A percentile compares a stretch with the other conserved stretches of the same genome.
phyloP scores from a whole-genome alignment of 2,113 vertebrate species.

The Nesogale talazaci region DNA sequence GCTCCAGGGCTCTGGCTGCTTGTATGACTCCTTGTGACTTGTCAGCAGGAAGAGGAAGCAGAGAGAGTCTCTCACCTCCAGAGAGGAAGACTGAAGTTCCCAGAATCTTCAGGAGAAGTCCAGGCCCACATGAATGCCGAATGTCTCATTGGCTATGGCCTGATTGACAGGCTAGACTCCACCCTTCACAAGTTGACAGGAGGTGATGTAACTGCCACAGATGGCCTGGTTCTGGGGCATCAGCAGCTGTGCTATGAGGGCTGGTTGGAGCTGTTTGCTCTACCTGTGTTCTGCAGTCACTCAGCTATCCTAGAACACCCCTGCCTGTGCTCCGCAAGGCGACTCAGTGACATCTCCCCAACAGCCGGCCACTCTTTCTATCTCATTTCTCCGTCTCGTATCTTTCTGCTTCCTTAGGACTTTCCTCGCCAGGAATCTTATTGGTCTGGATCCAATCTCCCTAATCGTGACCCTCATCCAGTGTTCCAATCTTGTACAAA shows the following conservation, averaged over 20 bases:
- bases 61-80: no score
- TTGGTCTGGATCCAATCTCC: neutral
- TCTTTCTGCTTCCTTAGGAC: rapidly evolving
- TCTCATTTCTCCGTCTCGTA: rapidly evolving
- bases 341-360: neutral
- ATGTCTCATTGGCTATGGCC: no score
- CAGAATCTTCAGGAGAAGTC: no score
- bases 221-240: rapidly evolving
- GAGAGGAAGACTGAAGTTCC: no score
- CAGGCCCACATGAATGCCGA: no score
- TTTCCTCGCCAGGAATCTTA: neutral
- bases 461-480: neutral
- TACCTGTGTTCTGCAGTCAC: rapidly evolving
- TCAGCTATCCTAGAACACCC: rapidly evolving
- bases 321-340: neutral
- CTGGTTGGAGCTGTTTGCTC: no score
- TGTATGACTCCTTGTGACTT: no score
- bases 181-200: no score
- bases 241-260: rapidly evolving
- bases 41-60: no score
- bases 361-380: rapidly evolving
- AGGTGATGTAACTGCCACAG: no score
- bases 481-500: rapidly evolving
- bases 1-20: no score
- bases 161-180: no score